phyloP scores from a whole-genome alignment of 1,140 invertebrate species.

The Pachyrhynchus sulphureomaculatus region DNA sequence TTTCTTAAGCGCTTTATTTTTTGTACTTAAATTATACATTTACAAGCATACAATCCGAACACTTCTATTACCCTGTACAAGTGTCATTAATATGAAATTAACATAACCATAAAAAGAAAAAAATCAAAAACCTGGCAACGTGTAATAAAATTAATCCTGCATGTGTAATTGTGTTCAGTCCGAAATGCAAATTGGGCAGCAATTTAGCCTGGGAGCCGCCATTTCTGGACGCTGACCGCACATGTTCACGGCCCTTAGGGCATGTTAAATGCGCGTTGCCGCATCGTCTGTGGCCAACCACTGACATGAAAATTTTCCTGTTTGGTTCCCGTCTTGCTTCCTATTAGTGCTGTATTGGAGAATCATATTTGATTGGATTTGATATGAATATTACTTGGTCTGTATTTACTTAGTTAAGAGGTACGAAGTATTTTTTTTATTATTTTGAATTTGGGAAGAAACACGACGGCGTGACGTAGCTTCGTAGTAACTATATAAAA shows the following conservation, averaged over 20 bases:
- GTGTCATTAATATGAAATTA: too few species aligned
- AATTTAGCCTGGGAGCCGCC: slow-evolving; percentile 16
- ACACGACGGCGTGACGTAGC: too few species aligned
- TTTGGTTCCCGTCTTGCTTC: slow-evolving; percentile 17
- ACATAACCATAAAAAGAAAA: too few species aligned
- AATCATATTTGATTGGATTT: too few species aligned
- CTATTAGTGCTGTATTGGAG: background rate
- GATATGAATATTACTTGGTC: background rate
- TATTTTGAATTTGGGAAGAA: too few species aligned
- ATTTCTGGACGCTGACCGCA: slow-evolving; percentile 21
- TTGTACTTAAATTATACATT: too few species aligned
- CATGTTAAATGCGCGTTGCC: slow-evolving; percentile 11
- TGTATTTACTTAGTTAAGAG: too few species aligned
- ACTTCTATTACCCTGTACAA: too few species aligned
- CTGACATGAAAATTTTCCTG: slow-evolving; percentile 11
- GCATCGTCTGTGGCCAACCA: slow-evolving; percentile 19
- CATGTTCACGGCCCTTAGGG: slow-evolving; percentile 18
- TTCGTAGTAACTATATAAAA: too few species aligned
- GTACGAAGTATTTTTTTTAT: too few species aligned
- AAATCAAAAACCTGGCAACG: background rate
- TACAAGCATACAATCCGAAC: too few species aligned
- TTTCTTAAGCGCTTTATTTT: too few species aligned
- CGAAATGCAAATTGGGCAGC: slow-evolving; percentile 13
- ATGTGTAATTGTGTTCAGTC: background rate
- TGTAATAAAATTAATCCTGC: background rate